A percentile compares a stretch with the other conserved stretches of the same genome.
Conservation (phyloP, 2,797 vertebrate genomes). For the Galagoides demidoff region DNA sequence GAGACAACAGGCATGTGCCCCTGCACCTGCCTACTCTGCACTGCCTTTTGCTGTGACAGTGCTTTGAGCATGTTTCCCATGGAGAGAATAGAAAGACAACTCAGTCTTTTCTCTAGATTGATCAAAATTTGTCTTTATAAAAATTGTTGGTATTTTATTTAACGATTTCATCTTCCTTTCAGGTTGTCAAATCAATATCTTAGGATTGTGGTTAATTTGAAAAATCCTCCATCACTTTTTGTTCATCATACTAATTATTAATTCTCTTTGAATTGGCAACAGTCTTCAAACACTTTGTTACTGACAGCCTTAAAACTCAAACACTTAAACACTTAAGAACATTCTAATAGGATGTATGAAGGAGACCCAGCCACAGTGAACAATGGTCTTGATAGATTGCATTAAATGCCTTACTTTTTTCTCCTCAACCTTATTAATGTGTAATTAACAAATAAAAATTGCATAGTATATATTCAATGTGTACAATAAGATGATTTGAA, state of each 20-base stretch:
- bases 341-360: not conserved
- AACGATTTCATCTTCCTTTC: not conserved
- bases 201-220: not conserved
- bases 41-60: not conserved
- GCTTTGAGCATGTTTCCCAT: not conserved
- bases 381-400: not conserved
- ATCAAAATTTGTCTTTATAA: not conserved
- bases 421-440: not conserved
- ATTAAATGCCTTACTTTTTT: not conserved
- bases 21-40: not conserved
- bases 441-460: not conserved
- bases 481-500: not conserved
- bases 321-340: not conserved
- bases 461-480: not conserved
- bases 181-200: not conserved
- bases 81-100: not conserved
- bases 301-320: too few species aligned
- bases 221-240: not conserved
- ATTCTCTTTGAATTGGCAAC: not conserved
- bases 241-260: not conserved
- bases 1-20: too few species aligned
- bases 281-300: not conserved
- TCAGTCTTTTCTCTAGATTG: not conserved
- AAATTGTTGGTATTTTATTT: not conserved
- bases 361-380: not conserved